Evolutionary conservation across 2,888 invertebrate species (phyloP).

Genomic region (Amphipoea lucens): DNA sequence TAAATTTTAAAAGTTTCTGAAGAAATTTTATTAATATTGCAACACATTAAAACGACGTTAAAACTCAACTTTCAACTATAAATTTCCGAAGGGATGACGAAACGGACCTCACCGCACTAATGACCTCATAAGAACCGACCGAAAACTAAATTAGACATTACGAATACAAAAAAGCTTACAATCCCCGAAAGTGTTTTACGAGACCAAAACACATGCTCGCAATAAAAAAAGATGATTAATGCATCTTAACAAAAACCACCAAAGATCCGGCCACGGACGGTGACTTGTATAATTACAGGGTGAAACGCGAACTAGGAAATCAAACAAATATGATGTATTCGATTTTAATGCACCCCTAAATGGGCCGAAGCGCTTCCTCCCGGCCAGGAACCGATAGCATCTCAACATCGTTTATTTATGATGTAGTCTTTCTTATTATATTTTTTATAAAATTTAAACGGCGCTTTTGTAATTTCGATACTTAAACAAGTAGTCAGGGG

Average conservation of each 20-base stretch:
- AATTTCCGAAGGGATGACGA: conserved; percentile 72
- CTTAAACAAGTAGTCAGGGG: conserved; percentile 83
- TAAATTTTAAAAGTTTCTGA: conserved; percentile 57
- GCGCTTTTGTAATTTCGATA: conserved; percentile 83
- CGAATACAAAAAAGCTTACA: conserved; percentile 85
- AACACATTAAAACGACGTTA: conserved; percentile 79
- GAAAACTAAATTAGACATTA: conserved; percentile 87
- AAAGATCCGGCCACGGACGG: conserved; percentile 87
- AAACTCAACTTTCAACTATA: conserved; percentile 76
- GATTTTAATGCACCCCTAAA: conserved; percentile 91
- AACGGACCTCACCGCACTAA: conserved; percentile 81
- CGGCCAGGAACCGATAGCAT: conserved; percentile 84
- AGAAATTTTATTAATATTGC: conserved; percentile 64
- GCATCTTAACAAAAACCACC: conserved; percentile 87
- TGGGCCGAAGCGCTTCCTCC: conserved; percentile 90
- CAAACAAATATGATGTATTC: conserved; percentile 91
- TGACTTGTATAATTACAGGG: conserved; percentile 90
- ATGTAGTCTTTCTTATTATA: conserved; percentile 80
- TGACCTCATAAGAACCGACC: conserved; percentile 84
- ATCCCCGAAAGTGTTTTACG: conserved; percentile 87
- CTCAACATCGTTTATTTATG: conserved; percentile 87
- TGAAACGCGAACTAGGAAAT: conserved; percentile 90
- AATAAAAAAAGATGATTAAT: conserved; percentile 90
- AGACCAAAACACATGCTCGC: conserved; percentile 88
- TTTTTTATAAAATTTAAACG: conserved; percentile 79